phyloP scores from a whole-genome alignment of 2,797 vertebrate genomes.

The Oryzias sinensis region DNA sequence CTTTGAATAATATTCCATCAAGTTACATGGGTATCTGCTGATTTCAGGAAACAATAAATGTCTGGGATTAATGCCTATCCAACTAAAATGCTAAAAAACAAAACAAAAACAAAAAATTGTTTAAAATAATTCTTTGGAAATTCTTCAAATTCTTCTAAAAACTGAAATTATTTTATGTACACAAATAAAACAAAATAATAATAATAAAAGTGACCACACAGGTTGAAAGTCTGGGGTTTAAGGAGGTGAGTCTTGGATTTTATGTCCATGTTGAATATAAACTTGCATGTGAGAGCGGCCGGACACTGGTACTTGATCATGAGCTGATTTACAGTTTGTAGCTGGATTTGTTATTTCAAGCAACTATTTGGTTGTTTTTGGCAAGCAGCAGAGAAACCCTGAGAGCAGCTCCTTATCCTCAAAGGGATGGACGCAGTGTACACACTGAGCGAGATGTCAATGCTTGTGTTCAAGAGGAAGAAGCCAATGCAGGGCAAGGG shows the following conservation, averaged over 20 bases:
- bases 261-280: slow-evolving; percentile 8
- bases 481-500: slow-evolving; percentile 39
- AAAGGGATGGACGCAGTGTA: slow-evolving; percentile 41
- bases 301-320: slow-evolving; percentile 20
- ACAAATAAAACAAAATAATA: slow-evolving; percentile 1
- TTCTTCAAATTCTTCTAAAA: no score
- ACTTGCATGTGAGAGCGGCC: not conserved
- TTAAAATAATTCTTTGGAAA: no score
- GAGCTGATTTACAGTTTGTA: slow-evolving; percentile 27
- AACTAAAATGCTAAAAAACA: no score
- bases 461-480: slow-evolving; percentile 53
- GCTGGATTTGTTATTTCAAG: slow-evolving; percentile 46
- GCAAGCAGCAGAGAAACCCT: slow-evolving; percentile 40
- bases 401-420: slow-evolving; percentile 36
- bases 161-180: no score
- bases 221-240: not conserved
- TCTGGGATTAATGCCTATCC: no score
- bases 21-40: no score
- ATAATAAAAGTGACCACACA: slow-evolving; percentile 4
- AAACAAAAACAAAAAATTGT: no score
- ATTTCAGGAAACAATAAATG: no score
- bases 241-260: slow-evolving; percentile 7
- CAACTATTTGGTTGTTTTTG: slow-evolving; percentile 43
- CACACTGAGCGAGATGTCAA: slow-evolving; percentile 48
- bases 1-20: no score